These are phyloP conservation scores for Mycteria americana DNA, from an alignment of 2,797 vertebrate genomes.

Conservation along the genomic window DNA sequence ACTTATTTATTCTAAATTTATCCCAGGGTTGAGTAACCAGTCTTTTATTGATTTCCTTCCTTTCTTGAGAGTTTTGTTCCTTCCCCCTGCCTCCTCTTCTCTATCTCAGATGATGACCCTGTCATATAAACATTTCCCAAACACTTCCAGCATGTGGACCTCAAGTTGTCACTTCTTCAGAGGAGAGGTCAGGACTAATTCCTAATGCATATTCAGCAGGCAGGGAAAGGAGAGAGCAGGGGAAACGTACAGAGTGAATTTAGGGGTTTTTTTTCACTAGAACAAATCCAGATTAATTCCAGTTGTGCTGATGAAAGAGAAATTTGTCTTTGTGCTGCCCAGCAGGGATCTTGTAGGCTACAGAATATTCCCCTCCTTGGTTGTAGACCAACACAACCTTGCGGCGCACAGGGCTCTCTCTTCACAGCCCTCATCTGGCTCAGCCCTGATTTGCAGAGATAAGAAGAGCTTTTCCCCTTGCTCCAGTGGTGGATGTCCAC, in stretches of 20 bases:
- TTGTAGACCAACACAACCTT: not conserved
- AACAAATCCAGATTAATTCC: slow-evolving; percentile 1
- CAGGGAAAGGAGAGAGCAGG: not conserved
- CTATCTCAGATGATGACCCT: not conserved
- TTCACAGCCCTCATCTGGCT: not conserved
- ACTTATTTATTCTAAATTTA: not conserved
- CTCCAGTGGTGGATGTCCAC: not conserved
- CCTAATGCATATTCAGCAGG: not conserved
- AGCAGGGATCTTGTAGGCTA: not conserved
- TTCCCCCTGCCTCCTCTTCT: not conserved
- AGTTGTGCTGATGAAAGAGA: slow-evolving; percentile 12
- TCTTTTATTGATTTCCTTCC: not conserved
- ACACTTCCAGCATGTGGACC: not conserved
- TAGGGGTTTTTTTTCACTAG: not conserved
- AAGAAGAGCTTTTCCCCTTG: not conserved
- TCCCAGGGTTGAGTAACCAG: not conserved
- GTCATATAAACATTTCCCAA: not conserved
- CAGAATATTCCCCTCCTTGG: not conserved
- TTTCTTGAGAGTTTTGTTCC: not conserved
- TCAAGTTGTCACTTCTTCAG: not conserved
- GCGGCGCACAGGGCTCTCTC: not conserved
- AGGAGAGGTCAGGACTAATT: not conserved
- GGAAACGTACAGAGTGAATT: not conserved
- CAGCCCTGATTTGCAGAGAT: not conserved
- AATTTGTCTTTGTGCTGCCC: not conserved